Base-by-base conservation (phyloP, 1,140 invertebrate genomes). In the Polypedilum vanderplanki region DNA sequence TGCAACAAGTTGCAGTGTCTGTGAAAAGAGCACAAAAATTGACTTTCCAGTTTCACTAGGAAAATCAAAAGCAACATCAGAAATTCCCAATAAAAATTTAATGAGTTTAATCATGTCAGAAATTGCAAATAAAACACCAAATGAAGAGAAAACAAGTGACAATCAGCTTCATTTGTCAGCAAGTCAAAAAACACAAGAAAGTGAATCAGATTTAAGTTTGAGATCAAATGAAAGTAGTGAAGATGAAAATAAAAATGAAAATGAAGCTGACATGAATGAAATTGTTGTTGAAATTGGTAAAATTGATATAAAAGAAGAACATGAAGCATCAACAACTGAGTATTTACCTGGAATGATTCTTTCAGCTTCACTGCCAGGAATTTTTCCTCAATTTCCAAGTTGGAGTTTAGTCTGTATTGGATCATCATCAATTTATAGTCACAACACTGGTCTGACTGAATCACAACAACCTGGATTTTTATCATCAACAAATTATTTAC, bases 371-470 rank as follows among this genome's bases (percentile, higher is more conserved):
- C 93, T 93, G 7, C 81, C 86, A 4, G 88, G 89, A 0, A 83
- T 97, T 9, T 84, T 97, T 73, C 96, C 97, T 0, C 88, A 91
- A 76, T 98, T 94, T 84, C 90, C 95, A 0, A 97, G 94, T 77
- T 99, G 96, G 95, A 93, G 93, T 1, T 83, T 99, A 18, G 87
- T 95, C 64, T 96, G 93, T 81, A 84, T 98, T 0, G 97, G 97
- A 7, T 89, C 93, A 0, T 94, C 93, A 40, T 95, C 92, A 76
- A 84, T 96, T 10, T 98, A 98, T 81, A 95, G 92, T 20, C 95
- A 98, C 80, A 93, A 91, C 82, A 87, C 91, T 76, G 96, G 94
- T 76, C 80, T 93, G 75, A 87, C 87, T 24, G 89, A 90, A 78
- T 85, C 90, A 76, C 90, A 91, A 78, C 90, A 93, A 79, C 90